Conservation (phyloP, 2,113 vertebrate species). For the Crotalus helleri region DNA sequence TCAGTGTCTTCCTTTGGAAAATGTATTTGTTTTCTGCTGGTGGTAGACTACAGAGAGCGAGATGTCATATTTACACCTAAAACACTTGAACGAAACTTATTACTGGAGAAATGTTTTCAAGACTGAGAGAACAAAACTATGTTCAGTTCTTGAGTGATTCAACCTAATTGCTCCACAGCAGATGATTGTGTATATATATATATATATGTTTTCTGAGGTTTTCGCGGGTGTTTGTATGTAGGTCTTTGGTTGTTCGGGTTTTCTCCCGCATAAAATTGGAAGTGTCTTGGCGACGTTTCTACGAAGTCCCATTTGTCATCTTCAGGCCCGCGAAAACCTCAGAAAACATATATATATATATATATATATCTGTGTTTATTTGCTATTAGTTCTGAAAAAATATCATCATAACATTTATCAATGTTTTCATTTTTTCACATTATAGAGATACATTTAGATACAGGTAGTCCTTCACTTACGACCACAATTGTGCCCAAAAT, state of each 20-base stretch:
- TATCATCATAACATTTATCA: neutral
- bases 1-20: neutral
- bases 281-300: too few relatives aligned
- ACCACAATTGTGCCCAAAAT: neutral
- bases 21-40: conserved; percentile 22
- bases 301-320: too few relatives aligned
- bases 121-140: neutral
- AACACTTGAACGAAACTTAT: neutral
- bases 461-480: neutral
- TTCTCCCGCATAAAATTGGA: too few relatives aligned
- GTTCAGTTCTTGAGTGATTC: neutral
- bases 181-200: too few relatives aligned
- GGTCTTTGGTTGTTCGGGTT: too few relatives aligned
- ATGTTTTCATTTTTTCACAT: neutral
- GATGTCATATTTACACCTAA: conserved; percentile 8
- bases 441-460: neutral
- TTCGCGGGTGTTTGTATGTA: too few relatives aligned
- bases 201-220: too few relatives aligned
- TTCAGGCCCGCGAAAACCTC: too few relatives aligned
- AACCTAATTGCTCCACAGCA: neutral
- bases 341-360: too few relatives aligned
- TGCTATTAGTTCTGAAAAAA: neutral
- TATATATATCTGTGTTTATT: neutral
- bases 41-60: neutral
- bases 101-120: conserved; percentile 2